Base-by-base conservation (phyloP, 1,140 invertebrate species). In the Halictus rubicundus region DNA sequence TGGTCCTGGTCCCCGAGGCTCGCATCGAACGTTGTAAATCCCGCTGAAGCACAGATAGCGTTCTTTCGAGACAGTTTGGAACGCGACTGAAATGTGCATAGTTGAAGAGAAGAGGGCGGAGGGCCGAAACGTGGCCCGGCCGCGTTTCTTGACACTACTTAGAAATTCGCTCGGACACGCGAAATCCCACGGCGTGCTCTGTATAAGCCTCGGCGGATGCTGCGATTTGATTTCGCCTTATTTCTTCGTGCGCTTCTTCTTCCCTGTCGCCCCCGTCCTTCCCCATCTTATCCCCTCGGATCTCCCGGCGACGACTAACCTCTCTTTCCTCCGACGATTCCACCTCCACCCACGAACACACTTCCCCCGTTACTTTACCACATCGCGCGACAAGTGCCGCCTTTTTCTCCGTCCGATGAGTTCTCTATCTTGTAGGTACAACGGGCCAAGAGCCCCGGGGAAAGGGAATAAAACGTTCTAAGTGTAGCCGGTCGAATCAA, bases 221-320 rank as follows among this genome's bases (percentile, higher is more conserved):
- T 65, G 66, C 84, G 86, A 88, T 86, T 82, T 73, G 82, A 81
- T 88, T 84, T 85, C 64, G 68, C 84, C 82, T 88, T 86, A 72
- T 79, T 88, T 84, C 81, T 71, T 78, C 78, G 49, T 64, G n/a
- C 42, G 16, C 42, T 76, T 80, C 78, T 75, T 76, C 76, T 25
- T 21, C 37, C 21, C 52, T n/a, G n/a, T n/a, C n/a, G n/a, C n/a
- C n/a, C 4, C 32, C 2, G 5, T 3, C 32, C 32, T 3, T 23
- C 5, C 54, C 39, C 42, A 12, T 42, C 60, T 65, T 25, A 49
- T 54, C 68, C 68, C 16, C 6, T n/a, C n/a, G 42, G 57, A 32
- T 69, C 46, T 54, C 57, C 23, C 75, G 32, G 21, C 39, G 25
- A 54, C 25, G 39, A 46, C 42, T 2, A 32, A 32, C 32, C 32